Evolutionary conservation across 1,140 invertebrate genomes (phyloP).

Genomic region (Coelopa frigida): DNA sequence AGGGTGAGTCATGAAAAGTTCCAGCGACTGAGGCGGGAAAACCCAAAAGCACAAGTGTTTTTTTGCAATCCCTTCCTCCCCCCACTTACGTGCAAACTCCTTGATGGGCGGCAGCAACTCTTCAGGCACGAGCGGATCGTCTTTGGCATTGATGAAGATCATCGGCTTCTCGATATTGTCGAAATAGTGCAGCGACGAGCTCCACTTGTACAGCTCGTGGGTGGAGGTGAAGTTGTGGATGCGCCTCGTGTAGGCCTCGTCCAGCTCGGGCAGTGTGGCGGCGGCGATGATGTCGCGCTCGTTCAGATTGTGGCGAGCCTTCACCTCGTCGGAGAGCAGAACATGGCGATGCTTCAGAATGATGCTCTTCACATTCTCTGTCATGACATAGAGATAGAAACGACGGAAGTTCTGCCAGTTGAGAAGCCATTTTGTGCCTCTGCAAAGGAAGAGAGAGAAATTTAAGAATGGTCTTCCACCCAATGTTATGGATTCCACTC

Average conservation of each 20-base stretch:
- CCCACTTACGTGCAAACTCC: slow-evolving; percentile 66
- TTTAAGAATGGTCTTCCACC: neutral
- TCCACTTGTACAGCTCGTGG: slow-evolving; percentile 73
- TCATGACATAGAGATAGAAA: slow-evolving; percentile 87
- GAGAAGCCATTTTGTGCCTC: slow-evolving; percentile 67
- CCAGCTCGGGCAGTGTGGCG: slow-evolving; percentile 76
- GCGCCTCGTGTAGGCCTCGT: slow-evolving; percentile 78
- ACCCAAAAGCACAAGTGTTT: too few species aligned
- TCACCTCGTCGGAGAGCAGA: slow-evolving; percentile 67
- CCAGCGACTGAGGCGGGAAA: too few species aligned
- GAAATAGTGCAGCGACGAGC: slow-evolving; percentile 70
- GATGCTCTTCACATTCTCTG: slow-evolving; percentile 80
- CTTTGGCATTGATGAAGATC: slow-evolving; percentile 80
- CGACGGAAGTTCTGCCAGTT: slow-evolving; percentile 83
- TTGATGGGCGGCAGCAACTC: slow-evolving; percentile 62
- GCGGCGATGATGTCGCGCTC: slow-evolving; percentile 75
- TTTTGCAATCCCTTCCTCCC: too few species aligned
- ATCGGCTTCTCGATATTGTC: slow-evolving; percentile 72
- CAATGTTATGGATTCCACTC: slow-evolving; percentile 42
- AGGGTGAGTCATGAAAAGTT: too few species aligned
- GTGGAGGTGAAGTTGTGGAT: slow-evolving; percentile 71
- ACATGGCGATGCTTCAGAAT: slow-evolving; percentile 71
- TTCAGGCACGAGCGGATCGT: slow-evolving; percentile 82
- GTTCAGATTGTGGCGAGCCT: slow-evolving; percentile 59
- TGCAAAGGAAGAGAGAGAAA: slow-evolving; percentile 39